Conservation (phyloP, 64 coral and sea anemone genomes). For the Montipora efflorescens region DNA sequence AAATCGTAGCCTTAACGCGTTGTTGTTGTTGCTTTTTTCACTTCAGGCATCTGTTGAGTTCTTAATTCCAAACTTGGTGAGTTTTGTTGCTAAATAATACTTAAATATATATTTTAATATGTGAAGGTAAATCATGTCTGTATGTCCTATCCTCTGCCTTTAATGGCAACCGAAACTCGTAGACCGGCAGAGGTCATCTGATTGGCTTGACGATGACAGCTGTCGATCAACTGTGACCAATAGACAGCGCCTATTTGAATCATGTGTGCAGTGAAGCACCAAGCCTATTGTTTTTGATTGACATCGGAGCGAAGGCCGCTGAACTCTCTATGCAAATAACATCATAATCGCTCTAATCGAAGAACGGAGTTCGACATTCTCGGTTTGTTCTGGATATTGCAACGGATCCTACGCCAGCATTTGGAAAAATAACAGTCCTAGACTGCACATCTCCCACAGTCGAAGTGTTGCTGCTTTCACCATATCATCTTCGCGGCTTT, state of each 20-base stretch:
- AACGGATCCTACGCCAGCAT: not conserved
- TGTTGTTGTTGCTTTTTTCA: too few relatives aligned
- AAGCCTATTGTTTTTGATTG: constrained; percentile 36
- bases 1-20: too few relatives aligned
- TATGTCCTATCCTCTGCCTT: too few relatives aligned
- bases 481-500: not conserved
- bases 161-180: not conserved
- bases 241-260: not conserved
- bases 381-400: not conserved
- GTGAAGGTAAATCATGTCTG: too few relatives aligned
- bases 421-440: not conserved
- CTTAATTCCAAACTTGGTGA: too few relatives aligned
- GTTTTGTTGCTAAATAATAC: too few relatives aligned
- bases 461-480: not conserved
- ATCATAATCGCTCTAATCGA: not conserved
- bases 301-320: constrained; percentile 30
- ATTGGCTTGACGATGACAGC: constrained; percentile 38
- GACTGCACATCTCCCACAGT: not conserved
- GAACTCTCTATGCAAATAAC: constrained; percentile 10
- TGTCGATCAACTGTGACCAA: constrained; percentile 34
- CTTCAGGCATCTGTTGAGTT: too few relatives aligned
- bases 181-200: too few relatives aligned
- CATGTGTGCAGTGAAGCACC: constrained; percentile 32
- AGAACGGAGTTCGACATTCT: not conserved
- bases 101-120: too few relatives aligned